These are phyloP conservation scores for Amphimedon queenslandica DNA, from an alignment of 37 sponge, comb jelly and placozoan species.

Conservation along the genomic window DNA sequence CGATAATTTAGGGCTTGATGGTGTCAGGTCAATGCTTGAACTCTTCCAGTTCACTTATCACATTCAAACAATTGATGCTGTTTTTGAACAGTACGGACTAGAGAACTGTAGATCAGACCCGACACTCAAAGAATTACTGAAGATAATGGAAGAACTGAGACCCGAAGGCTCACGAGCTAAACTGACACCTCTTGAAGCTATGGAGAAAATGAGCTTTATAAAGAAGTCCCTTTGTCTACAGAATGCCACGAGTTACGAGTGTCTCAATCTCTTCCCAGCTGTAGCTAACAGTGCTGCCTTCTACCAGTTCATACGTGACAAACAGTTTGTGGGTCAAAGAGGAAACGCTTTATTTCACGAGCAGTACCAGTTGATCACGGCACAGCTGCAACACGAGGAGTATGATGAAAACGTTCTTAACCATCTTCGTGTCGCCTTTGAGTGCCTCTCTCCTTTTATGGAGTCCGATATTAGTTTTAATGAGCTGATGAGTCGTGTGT, in stretches of 20 bases:
- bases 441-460: conserved; percentile 47
- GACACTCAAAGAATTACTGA: conserved; percentile 15
- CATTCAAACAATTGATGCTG: conserved; percentile 12
- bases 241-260: conserved; percentile 1
- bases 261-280: conserved; percentile 30
- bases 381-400: conserved; percentile 75
- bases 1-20: neutral
- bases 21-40: conserved; percentile 27
- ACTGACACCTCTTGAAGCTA: conserved; percentile 22
- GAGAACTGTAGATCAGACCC: conserved; percentile 16
- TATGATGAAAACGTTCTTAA: conserved; percentile 71
- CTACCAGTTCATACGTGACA: conserved; percentile 53
- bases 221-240: conserved; percentile 2
- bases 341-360: conserved; percentile 27
- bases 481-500: neutral
- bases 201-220: conserved; percentile 11
- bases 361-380: conserved; percentile 60
- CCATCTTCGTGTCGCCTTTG: conserved; percentile 46
- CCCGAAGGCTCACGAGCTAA: conserved; percentile 17
- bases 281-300: conserved; percentile 48
- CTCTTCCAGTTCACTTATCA: conserved; percentile 25
- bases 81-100: conserved; percentile 34
- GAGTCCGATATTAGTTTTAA: neutral
- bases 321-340: conserved; percentile 42
- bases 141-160: neutral